A percentile compares a stretch with the other conserved stretches of the same genome.
Evolutionary conservation across 2,113 vertebrate species (phyloP).

Genomic region (Leucosticte australis): DNA sequence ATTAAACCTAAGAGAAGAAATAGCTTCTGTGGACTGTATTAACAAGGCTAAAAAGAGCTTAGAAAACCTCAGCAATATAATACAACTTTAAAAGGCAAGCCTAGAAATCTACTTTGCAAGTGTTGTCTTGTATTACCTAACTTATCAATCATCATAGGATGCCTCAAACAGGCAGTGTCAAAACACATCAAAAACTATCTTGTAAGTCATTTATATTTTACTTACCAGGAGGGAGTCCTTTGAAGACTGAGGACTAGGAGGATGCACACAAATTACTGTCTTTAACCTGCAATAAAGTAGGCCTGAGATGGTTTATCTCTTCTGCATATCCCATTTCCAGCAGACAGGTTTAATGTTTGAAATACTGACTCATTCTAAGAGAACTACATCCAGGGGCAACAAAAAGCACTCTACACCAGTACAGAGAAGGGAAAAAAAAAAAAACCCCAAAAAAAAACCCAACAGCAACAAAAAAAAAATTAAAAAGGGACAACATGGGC

Average conservation of each 20-base stretch:
- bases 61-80: neutral
- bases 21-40: neutral
- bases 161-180: neutral
- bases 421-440: too few species aligned
- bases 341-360: neutral
- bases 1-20: neutral
- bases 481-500: rapidly evolving
- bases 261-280: neutral
- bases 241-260: neutral
- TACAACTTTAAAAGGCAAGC: neutral
- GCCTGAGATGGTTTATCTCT: neutral
- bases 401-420: neutral
- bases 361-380: neutral
- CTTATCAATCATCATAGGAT: neutral
- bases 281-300: neutral
- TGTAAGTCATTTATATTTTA: neutral
- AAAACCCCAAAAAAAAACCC: too few species aligned
- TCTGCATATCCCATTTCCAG: too few species aligned
- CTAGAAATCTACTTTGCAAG: neutral
- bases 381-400: too few species aligned
- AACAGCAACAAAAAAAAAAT: too few species aligned
- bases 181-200: neutral
- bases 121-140: neutral
- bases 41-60: neutral
- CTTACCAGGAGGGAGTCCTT: neutral